These are phyloP conservation scores for Squalus acanthias DNA, from an alignment of 2,797 vertebrate species.

Conservation along the genomic window DNA sequence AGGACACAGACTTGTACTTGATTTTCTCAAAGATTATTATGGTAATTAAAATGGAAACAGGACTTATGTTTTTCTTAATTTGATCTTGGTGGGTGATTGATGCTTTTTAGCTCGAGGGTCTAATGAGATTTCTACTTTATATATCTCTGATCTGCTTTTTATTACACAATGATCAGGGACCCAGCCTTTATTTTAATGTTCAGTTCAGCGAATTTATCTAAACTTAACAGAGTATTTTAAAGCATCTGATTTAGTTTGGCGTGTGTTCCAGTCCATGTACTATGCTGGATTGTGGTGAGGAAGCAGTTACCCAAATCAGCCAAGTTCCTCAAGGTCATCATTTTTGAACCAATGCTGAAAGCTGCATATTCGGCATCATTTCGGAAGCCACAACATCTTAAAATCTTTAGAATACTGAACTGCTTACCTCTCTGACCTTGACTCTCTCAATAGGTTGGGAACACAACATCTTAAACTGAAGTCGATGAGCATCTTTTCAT, in stretches of 20 bases:
- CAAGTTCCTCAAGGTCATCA: neutral
- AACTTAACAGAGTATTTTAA: neutral
- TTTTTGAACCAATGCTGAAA: neutral
- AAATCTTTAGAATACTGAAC: neutral
- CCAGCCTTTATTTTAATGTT: neutral
- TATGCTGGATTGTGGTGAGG: neutral
- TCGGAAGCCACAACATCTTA: neutral
- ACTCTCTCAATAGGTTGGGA: neutral
- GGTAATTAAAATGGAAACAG: neutral
- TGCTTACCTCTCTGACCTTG: neutral
- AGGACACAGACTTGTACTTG: neutral
- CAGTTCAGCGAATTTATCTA: neutral
- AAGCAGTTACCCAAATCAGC: neutral
- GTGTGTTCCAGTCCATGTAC: neutral
- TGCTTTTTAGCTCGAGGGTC: neutral
- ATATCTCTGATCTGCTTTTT: neutral
- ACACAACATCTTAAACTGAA: too few relatives aligned
- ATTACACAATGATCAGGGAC: neutral
- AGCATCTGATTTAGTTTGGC: neutral
- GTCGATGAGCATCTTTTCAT: neutral
- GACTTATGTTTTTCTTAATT: neutral
- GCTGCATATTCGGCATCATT: neutral
- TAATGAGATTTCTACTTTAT: neutral
- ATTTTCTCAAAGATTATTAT: slow-evolving; percentile 14
- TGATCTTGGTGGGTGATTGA: neutral